phyloP scores from a whole-genome alignment of 1,140 invertebrate genomes.

The Dreissena rostriformis region DNA sequence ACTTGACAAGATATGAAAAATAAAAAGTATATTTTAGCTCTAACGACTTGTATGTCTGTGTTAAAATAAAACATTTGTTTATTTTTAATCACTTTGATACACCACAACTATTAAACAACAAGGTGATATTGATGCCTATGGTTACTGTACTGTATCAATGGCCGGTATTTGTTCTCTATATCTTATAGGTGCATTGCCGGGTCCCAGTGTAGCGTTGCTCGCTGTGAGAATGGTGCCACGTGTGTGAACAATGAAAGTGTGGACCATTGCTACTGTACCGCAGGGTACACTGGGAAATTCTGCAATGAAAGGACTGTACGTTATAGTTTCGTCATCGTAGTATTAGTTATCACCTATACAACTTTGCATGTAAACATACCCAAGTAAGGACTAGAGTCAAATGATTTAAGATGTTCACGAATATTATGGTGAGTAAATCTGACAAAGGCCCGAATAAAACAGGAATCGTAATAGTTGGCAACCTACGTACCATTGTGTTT shows the following conservation, averaged over 20 bases:
- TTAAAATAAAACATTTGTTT: too few species aligned
- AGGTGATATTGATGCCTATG: too few species aligned
- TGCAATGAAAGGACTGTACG: neutral
- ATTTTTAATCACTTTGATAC: too few species aligned
- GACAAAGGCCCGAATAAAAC: neutral
- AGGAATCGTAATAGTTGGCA: neutral
- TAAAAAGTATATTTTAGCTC: too few species aligned
- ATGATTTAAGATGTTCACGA: too few species aligned
- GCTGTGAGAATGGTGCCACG: slow-evolving; percentile 33
- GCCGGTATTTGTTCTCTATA: too few species aligned
- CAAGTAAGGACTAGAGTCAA: too few species aligned
- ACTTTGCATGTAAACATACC: too few species aligned
- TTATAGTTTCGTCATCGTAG: neutral
- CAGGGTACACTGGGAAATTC: slow-evolving; percentile 12
- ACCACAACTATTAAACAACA: too few species aligned
- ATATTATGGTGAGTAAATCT: neutral
- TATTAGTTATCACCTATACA: neutral
- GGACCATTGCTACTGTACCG: slow-evolving; percentile 11
- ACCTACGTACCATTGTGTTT: too few species aligned
- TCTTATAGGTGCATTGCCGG: neutral
- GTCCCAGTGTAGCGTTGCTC: neutral
- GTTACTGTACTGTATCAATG: neutral
- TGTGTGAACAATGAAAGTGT: slow-evolving; percentile 7
- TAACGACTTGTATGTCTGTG: too few species aligned
- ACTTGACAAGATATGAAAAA: neutral